Evolutionary conservation across 2,888 invertebrate genomes (phyloP).

Genomic region (Volucella bombylans): DNA sequence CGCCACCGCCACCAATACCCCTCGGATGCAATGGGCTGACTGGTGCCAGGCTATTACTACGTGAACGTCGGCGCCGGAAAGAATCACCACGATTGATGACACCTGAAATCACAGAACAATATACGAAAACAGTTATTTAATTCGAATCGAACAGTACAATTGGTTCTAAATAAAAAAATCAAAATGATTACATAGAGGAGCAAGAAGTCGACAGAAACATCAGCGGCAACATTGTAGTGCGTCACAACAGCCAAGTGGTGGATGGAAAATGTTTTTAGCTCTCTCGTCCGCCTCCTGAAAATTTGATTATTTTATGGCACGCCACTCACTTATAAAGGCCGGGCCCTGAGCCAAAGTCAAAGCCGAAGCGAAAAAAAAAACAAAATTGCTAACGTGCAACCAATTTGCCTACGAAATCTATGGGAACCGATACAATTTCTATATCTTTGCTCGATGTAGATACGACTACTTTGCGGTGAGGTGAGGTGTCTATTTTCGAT

Average conservation of each 20-base stretch:
- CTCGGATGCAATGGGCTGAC: constrained; percentile 83
- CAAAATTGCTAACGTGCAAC: constrained; percentile 28
- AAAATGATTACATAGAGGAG: neutral
- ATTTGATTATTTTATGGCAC: constrained; percentile 53
- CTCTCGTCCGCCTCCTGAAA: neutral
- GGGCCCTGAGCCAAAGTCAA: neutral
- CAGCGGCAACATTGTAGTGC: constrained; percentile 20
- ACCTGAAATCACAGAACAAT: constrained; percentile 84
- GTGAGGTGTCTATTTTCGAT: constrained; percentile 32
- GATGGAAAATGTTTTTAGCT: neutral
- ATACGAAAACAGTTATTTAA: neutral
- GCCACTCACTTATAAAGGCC: constrained; percentile 61
- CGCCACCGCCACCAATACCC: constrained; percentile 76
- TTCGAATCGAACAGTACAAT: neutral
- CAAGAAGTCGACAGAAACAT: constrained; percentile 17
- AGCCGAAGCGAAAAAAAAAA: neutral
- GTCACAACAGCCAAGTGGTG: constrained; percentile 19
- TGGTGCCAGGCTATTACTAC: constrained; percentile 92
- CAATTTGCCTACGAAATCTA: constrained; percentile 25
- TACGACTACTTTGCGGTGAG: constrained; percentile 10
- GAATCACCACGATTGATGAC: constrained; percentile 97
- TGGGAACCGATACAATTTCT: neutral
- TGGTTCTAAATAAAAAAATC: neutral
- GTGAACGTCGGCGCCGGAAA: constrained; percentile 91
- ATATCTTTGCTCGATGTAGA: no score